Percentiles rank a stretch among this genome's conserved stretches.
phyloP scores from a whole-genome alignment of 2,888 invertebrate species.

The Scrobipalpa costella region DNA sequence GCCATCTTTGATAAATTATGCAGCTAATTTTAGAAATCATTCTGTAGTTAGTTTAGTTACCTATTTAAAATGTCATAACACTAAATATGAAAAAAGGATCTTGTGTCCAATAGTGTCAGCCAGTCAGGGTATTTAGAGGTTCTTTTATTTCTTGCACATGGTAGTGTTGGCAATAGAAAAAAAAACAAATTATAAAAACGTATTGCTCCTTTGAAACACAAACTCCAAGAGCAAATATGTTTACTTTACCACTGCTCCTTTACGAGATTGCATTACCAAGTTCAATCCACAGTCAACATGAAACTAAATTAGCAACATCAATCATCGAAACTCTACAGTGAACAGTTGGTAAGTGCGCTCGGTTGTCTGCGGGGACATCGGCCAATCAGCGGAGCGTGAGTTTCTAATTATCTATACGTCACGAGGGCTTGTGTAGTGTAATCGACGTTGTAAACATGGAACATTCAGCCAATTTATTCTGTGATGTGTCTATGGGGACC shows the following conservation, averaged over 20 bases:
- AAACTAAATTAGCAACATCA: constrained; percentile 11
- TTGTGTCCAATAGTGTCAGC: too few species aligned
- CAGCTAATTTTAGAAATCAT: too few species aligned
- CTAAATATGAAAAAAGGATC: too few species aligned
- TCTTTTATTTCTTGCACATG: too few species aligned
- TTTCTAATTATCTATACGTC: constrained; percentile 24
- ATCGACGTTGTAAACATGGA: constrained; percentile 16
- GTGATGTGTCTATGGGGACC: background rate
- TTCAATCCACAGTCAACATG: background rate
- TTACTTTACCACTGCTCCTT: background rate
- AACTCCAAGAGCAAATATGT: background rate
- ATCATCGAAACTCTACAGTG: constrained; percentile 7
- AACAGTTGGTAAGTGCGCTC: constrained; percentile 5
- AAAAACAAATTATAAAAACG: too few species aligned
- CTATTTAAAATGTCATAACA: too few species aligned
- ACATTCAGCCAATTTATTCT: background rate
- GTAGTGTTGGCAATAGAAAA: too few species aligned
- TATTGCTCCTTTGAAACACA: background rate
- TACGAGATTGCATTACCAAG: background rate
- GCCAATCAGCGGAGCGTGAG: constrained; percentile 20
- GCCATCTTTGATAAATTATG: too few species aligned
- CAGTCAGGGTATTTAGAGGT: too few species aligned
- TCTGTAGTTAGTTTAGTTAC: too few species aligned
- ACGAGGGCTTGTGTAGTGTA: constrained; percentile 18
- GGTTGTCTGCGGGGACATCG: constrained; percentile 19